Conservation (phyloP, 1,140 invertebrate genomes). For the Cecropterus lyciades region DNA sequence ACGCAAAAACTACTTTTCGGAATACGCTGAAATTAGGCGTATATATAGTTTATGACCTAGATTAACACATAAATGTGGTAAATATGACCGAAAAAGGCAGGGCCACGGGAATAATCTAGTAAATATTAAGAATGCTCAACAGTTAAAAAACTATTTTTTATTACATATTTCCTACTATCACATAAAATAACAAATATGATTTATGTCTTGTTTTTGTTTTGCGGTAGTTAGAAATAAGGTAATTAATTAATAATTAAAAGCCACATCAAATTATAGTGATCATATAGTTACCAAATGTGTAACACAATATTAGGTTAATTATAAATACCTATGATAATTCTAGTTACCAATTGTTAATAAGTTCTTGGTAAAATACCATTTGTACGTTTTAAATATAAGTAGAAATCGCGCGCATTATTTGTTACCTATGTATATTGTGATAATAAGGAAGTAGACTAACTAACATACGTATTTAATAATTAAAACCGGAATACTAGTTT, state of each 20-base stretch:
- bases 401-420: slow-evolving; percentile 43
- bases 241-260: slow-evolving; percentile 10
- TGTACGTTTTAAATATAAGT: not conserved
- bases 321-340: not conserved
- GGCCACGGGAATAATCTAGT: too few relatives aligned
- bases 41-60: too few relatives aligned
- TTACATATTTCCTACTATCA: too few relatives aligned
- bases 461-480: too few relatives aligned
- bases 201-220: not conserved
- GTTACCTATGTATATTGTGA: slow-evolving; percentile 52
- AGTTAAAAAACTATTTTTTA: too few relatives aligned
- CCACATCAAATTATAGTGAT: slow-evolving; percentile 47
- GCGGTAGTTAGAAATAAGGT: not conserved
- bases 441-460: slow-evolving; percentile 17
- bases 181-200: too few relatives aligned
- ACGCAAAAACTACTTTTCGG: too few relatives aligned
- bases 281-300: slow-evolving; percentile 16
- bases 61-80: too few relatives aligned
- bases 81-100: too few relatives aligned
- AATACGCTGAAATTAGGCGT: too few relatives aligned
- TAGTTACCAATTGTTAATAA: slow-evolving; percentile 8
- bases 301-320: slow-evolving; percentile 13
- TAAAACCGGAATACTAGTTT: too few relatives aligned
- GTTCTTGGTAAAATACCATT: not conserved
- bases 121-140: too few relatives aligned